phyloP scores from a whole-genome alignment of 2,888 invertebrate species.

The Ceraclea dissimilis region DNA sequence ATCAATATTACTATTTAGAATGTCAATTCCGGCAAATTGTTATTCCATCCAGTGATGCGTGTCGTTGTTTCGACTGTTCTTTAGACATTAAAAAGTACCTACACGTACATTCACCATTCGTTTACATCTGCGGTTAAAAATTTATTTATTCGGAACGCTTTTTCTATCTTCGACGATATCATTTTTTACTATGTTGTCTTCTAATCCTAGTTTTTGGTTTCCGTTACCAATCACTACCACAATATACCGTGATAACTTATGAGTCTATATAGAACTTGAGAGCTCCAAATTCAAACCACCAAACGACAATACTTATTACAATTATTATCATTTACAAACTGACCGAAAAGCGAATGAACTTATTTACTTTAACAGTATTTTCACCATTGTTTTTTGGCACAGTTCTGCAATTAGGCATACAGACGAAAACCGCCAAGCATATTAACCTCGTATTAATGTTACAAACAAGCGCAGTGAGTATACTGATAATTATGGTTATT shows the following conservation, averaged over 20 bases:
- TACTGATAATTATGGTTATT: no score
- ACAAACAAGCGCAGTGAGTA: no score
- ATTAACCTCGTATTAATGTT: constrained; percentile 7
- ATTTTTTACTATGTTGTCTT: constrained; percentile 8
- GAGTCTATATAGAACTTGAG: no score
- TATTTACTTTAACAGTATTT: constrained; percentile 12
- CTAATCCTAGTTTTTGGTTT: constrained; percentile 12
- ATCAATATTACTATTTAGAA: no score
- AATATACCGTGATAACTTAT: constrained; percentile 12
- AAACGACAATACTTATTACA: not conserved
- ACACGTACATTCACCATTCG: constrained; percentile 10
- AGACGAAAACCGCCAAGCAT: constrained; percentile 6
- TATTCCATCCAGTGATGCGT: constrained; percentile 20
- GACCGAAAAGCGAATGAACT: constrained; percentile 17
- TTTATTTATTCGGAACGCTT: constrained; percentile 16
- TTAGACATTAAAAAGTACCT: not conserved
- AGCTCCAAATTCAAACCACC: constrained; percentile 17
- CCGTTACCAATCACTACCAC: constrained; percentile 9
- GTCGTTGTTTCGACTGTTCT: constrained; percentile 1
- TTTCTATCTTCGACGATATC: constrained; percentile 18
- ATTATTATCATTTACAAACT: constrained; percentile 18
- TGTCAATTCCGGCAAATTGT: not conserved
- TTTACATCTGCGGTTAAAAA: constrained; percentile 22
- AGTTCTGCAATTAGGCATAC: constrained; percentile 12
- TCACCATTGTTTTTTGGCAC: constrained; percentile 16